A percentile compares a stretch with the other conserved stretches of the same genome.
Evolutionary conservation across 2,113 vertebrate genomes (phyloP).

Genomic region (Rhabdomys dilectus): DNA sequence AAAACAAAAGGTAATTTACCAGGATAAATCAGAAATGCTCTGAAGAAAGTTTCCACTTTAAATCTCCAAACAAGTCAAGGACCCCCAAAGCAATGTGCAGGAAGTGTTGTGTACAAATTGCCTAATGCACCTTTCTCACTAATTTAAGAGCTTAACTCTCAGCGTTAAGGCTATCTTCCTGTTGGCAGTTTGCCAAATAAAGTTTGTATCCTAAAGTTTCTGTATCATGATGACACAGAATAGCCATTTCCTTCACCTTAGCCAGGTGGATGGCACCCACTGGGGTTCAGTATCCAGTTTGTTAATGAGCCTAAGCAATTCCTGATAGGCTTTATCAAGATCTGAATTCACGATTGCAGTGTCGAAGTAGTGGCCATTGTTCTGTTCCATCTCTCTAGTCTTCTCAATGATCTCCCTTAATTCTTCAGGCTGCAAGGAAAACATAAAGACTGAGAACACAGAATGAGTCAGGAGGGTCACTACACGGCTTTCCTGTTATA

Average conservation of each 20-base stretch:
- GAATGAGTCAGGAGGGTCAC: background rate
- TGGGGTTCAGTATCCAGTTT: slow-evolving; percentile 98
- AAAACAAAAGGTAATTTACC: slow-evolving; percentile 77
- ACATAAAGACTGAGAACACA: slow-evolving; percentile 51
- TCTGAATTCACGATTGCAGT: slow-evolving; percentile 94
- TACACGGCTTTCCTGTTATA: background rate
- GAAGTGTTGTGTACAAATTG: slow-evolving; percentile 62
- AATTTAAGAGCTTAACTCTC: slow-evolving; percentile 58
- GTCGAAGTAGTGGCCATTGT: slow-evolving; percentile 95
- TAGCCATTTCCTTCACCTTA: slow-evolving; percentile 87
- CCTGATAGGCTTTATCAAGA: slow-evolving; percentile 93
- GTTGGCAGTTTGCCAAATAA: slow-evolving; percentile 49
- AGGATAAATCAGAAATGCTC: slow-evolving; percentile 79
- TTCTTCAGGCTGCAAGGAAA: slow-evolving; percentile 92
- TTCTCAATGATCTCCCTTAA: slow-evolving; percentile 96
- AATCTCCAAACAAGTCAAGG: slow-evolving; percentile 74
- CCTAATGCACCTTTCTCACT: slow-evolving; percentile 41
- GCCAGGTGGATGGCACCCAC: slow-evolving; percentile 97
- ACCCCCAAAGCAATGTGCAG: slow-evolving; percentile 64
- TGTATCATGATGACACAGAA: slow-evolving; percentile 43
- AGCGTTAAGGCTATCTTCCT: slow-evolving; percentile 51
- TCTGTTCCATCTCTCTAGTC: slow-evolving; percentile 97
- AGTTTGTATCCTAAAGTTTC: slow-evolving; percentile 35
- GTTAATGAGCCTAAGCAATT: slow-evolving; percentile 94
- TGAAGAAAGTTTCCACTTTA: slow-evolving; percentile 72